Evolutionary conservation across 2,113 vertebrate genomes (phyloP).

Genomic region (Alexandromys fortis): DNA sequence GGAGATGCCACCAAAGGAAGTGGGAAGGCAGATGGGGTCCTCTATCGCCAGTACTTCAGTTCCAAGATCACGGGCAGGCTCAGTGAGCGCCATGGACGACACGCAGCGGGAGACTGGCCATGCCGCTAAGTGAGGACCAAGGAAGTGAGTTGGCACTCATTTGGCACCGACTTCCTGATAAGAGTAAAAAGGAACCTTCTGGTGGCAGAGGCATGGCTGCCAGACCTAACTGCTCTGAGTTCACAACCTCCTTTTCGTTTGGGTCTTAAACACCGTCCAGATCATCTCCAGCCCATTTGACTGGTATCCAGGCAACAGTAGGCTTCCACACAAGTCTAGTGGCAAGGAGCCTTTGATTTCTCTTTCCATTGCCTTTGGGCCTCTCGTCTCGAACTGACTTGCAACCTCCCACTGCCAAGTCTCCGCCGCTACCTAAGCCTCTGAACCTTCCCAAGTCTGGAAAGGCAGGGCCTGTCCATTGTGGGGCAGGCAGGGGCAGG

Average conservation of each 20-base stretch:
- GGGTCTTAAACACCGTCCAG: neutral
- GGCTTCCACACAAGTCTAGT: neutral
- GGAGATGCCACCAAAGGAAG: neutral
- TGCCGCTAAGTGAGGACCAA: neutral
- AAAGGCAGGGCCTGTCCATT: neutral
- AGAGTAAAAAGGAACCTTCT: constrained; percentile 2
- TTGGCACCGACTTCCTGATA: neutral
- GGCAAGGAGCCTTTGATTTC: neutral
- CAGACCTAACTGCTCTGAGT: neutral
- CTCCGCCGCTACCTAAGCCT: neutral
- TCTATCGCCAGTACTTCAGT: neutral
- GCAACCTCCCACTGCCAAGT: neutral
- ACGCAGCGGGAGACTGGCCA: neutral
- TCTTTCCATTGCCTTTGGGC: fast-evolving
- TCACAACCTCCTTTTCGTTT: neutral
- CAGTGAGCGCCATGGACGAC: neutral
- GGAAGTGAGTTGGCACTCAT: neutral
- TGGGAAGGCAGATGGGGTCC: neutral
- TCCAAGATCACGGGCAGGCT: fast-evolving
- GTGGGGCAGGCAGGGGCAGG: neutral
- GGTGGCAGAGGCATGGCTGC: neutral
- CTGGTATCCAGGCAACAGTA: constrained; percentile 44
- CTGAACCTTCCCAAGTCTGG: neutral
- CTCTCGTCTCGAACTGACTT: fast-evolving
- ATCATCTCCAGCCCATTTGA: neutral